Evolutionary conservation across 2,797 vertebrate genomes (phyloP).

Genomic region (Danio jaintianensis): DNA sequence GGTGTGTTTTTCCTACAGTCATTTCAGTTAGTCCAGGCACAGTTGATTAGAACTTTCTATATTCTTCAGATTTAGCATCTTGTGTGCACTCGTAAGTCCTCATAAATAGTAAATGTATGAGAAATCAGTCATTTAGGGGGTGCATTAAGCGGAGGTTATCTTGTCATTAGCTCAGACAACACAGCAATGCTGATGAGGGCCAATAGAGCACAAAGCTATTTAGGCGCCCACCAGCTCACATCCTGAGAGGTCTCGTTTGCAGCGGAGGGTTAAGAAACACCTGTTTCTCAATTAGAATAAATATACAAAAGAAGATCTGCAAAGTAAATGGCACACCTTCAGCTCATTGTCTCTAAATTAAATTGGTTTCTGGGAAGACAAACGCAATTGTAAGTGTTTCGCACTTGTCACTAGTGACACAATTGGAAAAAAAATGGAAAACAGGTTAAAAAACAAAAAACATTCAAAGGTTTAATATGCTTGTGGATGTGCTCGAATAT

Average conservation of each 20-base stretch:
- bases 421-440: conserved; percentile 11
- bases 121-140: conserved; percentile 62
- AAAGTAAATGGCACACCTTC: conserved; percentile 46
- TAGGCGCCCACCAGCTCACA: conserved; percentile 34
- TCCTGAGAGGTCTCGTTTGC: conserved; percentile 43
- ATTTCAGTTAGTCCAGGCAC: conserved; percentile 57
- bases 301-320: conserved; percentile 41
- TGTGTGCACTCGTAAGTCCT: conserved; percentile 66
- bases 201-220: conserved; percentile 35
- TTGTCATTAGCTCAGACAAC: conserved; percentile 64
- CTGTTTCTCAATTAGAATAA: conserved; percentile 63
- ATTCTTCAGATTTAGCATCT: conserved; percentile 60
- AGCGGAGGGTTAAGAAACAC: conserved; percentile 63
- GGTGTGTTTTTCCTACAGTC: conserved; percentile 38
- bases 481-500: conserved; percentile 1
- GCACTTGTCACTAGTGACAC: conserved; percentile 46
- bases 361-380: conserved; percentile 40
- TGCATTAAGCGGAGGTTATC: conserved; percentile 57
- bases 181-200: conserved; percentile 64
- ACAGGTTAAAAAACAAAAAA: conserved; percentile 18
- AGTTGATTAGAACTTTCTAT: conserved; percentile 67
- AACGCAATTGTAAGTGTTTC: conserved; percentile 51
- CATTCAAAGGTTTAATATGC: conserved; percentile 14
- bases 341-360: conserved; percentile 49
- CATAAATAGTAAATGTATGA: conserved; percentile 64